These are phyloP conservation scores for Drosophila sp. DNA, from an alignment of 1,140 invertebrate species.

Conservation along the genomic window DNA sequence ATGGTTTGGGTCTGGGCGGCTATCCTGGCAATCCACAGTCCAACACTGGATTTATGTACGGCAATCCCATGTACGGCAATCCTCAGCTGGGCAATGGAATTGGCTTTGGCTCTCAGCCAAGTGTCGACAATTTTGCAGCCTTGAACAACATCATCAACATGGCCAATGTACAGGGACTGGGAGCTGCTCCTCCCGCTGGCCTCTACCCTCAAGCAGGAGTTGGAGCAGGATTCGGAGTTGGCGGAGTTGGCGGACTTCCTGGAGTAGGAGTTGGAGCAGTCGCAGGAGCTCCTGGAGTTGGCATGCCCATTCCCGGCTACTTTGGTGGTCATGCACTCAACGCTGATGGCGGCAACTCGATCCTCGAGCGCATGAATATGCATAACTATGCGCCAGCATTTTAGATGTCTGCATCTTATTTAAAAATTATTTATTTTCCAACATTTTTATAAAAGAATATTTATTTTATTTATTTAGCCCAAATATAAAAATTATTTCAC, in stretches of 20 bases:
- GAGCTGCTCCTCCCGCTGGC: conserved; percentile 14
- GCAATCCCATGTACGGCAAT: conserved; percentile 44
- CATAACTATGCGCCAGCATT: conserved; percentile 55
- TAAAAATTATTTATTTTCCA: conserved; percentile 63
- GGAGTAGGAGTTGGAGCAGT: background rate
- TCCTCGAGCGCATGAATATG: conserved; percentile 35
- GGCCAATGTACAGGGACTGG: conserved; percentile 59
- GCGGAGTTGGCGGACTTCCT: background rate
- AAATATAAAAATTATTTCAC: too few species aligned
- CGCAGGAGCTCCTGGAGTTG: background rate
- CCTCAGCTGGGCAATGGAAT: conserved; percentile 35
- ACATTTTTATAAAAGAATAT: conserved; percentile 24
- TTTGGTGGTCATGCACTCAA: conserved; percentile 9
- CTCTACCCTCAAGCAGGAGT: conserved; percentile 36
- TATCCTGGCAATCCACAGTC: conserved; percentile 34
- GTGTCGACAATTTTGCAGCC: conserved; percentile 57
- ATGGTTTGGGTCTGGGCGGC: conserved; percentile 20
- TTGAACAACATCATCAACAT: conserved; percentile 60
- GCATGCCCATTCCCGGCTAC: conserved; percentile 15
- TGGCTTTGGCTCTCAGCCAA: conserved; percentile 48
- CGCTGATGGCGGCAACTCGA: conserved; percentile 6
- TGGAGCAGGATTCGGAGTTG: background rate
- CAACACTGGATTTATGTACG: conserved; percentile 27
- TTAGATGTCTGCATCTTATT: conserved; percentile 7
- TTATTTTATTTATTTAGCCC: conserved; percentile 77